A percentile compares a stretch with the other conserved stretches of the same genome.
Evolutionary conservation across 35 echinoderm and acorn worm species (phyloP).

Genomic region (Heliocidaris tuberculata): DNA sequence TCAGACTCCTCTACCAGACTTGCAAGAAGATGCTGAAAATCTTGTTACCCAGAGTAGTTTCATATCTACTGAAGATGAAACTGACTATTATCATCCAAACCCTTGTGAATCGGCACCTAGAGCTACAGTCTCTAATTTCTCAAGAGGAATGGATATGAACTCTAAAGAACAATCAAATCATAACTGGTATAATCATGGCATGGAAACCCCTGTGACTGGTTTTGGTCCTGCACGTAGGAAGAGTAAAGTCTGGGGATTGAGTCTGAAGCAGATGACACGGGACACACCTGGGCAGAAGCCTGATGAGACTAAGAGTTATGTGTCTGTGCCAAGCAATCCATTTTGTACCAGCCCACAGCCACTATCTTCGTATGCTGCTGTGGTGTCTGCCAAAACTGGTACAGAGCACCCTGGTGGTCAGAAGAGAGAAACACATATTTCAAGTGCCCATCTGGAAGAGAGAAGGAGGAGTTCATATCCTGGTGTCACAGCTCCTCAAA

Average conservation of each 20-base stretch:
- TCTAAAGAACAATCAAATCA: background rate
- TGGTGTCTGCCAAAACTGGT: background rate
- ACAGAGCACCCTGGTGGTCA: background rate
- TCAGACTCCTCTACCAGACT: slow-evolving; percentile 11
- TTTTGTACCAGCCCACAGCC: no score
- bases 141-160: background rate
- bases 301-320: background rate
- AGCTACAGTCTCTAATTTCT: background rate
- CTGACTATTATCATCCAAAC: background rate
- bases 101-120: background rate
- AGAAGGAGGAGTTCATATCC: background rate
- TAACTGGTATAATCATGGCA: slow-evolving; percentile 14
- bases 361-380: slow-evolving; percentile 20
- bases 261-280: background rate
- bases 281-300: background rate
- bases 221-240: background rate
- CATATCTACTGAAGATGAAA: slow-evolving; percentile 35
- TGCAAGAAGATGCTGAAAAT: background rate
- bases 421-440: background rate
- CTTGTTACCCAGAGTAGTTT: background rate
- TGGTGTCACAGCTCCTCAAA: background rate
- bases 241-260: slow-evolving; percentile 28
- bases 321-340: background rate
- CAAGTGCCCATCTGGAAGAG: background rate
- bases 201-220: background rate